Evolutionary conservation across 2,888 invertebrate species (phyloP).

Genomic region (Drosophila lutescens): DNA sequence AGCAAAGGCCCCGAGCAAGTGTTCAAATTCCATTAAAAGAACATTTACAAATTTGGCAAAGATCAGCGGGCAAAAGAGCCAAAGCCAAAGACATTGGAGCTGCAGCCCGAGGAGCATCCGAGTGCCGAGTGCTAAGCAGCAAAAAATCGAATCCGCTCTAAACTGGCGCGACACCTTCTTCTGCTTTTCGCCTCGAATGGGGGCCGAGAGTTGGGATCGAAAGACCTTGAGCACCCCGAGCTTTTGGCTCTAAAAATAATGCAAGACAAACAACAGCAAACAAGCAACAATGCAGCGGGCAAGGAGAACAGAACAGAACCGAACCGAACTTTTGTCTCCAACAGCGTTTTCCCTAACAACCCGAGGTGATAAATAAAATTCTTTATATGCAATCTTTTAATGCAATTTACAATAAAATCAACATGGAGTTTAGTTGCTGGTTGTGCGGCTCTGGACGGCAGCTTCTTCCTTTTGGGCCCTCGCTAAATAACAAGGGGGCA

Average conservation of each 20-base stretch:
- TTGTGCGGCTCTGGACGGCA: slow-evolving; percentile 37
- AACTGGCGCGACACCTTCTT: slow-evolving; percentile 21
- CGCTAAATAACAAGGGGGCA: slow-evolving; percentile 79
- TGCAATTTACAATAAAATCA: slow-evolving; percentile 82
- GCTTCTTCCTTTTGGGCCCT: slow-evolving; percentile 51
- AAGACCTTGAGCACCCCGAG: slow-evolving; percentile 69
- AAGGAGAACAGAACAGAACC: slow-evolving; percentile 10
- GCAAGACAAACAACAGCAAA: slow-evolving; percentile 40
- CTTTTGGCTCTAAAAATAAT: slow-evolving; percentile 44
- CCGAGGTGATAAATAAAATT: slow-evolving; percentile 83
- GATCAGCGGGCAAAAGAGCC: slow-evolving; percentile 50
- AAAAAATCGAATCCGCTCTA: slow-evolving; percentile 28
- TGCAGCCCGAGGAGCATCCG: slow-evolving; percentile 3
- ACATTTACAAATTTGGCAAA: slow-evolving; percentile 80
- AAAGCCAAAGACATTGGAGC: not conserved
- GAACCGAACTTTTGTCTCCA: slow-evolving; percentile 75
- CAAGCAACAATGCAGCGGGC: slow-evolving; percentile 47
- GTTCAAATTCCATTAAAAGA: slow-evolving; percentile 77
- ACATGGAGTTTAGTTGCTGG: slow-evolving; percentile 76
- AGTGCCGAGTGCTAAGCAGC: slow-evolving; percentile 3
- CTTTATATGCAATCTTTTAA: slow-evolving; percentile 82
- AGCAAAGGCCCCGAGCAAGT: slow-evolving; percentile 54
- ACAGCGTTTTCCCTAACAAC: slow-evolving; percentile 81
- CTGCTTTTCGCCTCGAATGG: slow-evolving; percentile 14
- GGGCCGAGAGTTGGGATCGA: slow-evolving; percentile 26